phyloP scores from a whole-genome alignment of 2,113 vertebrate genomes.

The Ornithorhynchus anatinus region DNA sequence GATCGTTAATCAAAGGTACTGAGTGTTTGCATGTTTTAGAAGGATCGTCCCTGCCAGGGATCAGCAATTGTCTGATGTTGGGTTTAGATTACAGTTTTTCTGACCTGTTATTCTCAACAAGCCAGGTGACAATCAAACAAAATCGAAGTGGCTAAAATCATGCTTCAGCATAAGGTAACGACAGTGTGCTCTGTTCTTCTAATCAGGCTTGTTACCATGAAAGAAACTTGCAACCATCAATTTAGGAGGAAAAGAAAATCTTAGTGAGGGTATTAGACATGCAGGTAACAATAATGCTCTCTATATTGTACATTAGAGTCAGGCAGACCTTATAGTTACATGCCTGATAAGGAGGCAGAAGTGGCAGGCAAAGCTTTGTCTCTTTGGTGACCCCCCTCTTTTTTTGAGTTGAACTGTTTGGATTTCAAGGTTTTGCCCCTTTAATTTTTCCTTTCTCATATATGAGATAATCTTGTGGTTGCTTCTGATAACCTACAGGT shows the following conservation, averaged over 20 bases:
- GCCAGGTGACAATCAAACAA: constrained; percentile 63
- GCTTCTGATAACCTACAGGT: constrained; percentile 84
- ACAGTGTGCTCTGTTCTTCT: constrained; percentile 64
- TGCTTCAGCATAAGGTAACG: constrained; percentile 70
- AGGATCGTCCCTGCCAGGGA: constrained; percentile 55
- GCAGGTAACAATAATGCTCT: constrained; percentile 88
- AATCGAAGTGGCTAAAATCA: constrained; percentile 71
- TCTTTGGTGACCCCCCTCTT: constrained; percentile 82
- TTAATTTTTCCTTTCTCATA: constrained; percentile 62
- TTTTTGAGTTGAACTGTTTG: constrained; percentile 66
- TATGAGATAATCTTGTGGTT: constrained; percentile 60
- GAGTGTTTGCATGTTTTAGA: constrained; percentile 52
- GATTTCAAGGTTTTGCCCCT: constrained; percentile 64
- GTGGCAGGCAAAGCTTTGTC: constrained; percentile 80
- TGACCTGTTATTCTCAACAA: constrained; percentile 63
- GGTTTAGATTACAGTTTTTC: constrained; percentile 55
- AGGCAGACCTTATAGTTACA: constrained; percentile 82
- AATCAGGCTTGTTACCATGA: constrained; percentile 70
- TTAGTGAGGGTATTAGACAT: constrained; percentile 80
- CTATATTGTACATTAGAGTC: constrained; percentile 88
- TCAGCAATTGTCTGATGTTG: constrained; percentile 54
- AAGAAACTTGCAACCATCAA: constrained; percentile 72
- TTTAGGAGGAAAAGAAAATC: constrained; percentile 74
- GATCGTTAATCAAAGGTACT: constrained; percentile 16
- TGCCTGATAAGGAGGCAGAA: constrained; percentile 86